Evolutionary conservation across 2,113 vertebrate species (phyloP).

Genomic region (Chlamydotis undulata): DNA sequence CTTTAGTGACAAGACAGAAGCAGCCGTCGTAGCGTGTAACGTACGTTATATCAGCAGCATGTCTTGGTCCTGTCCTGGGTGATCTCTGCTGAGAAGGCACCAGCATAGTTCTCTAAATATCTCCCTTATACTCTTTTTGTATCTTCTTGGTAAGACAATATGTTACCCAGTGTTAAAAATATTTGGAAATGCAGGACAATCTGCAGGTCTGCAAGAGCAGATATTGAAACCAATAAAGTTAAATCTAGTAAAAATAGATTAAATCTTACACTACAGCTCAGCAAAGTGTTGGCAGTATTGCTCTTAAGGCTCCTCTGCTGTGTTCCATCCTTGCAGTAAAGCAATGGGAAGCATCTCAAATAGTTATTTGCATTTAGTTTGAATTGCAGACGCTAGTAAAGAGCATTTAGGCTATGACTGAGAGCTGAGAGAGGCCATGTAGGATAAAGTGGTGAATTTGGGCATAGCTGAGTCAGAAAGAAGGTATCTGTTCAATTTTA

Average conservation of each 20-base stretch:
- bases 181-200: neutral
- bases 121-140: neutral
- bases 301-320: neutral
- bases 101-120: neutral
- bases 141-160: neutral
- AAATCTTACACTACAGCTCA: neutral
- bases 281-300: neutral
- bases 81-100: neutral
- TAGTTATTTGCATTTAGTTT: neutral
- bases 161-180: neutral
- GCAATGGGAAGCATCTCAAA: neutral
- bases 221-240: neutral
- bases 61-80: neutral
- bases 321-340: neutral
- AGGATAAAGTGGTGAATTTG: neutral
- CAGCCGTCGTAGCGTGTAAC: rapidly evolving
- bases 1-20: neutral
- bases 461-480: neutral
- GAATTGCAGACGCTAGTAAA: neutral
- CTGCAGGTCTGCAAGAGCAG: neutral
- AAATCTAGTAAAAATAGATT: neutral
- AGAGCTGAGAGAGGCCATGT: neutral
- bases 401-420: neutral
- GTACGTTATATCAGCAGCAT: neutral
- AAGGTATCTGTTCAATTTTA: neutral